Percentiles rank a stretch among this genome's conserved stretches.
Evolutionary conservation across 1,140 invertebrate species (phyloP).

Genomic region (Pogonognathellus flavescens): DNA sequence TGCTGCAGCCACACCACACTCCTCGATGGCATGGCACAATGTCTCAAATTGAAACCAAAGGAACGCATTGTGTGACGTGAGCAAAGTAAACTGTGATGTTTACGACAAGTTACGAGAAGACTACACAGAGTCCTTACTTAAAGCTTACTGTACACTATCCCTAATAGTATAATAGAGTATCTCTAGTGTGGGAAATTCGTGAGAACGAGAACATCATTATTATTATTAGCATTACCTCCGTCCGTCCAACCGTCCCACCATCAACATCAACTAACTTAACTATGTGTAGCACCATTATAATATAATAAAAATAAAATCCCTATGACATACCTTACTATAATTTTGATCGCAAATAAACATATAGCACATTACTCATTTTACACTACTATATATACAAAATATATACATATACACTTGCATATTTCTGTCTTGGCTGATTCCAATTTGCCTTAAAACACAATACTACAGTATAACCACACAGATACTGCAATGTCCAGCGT

Average conservation of each 20-base stretch:
- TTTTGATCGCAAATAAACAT: neutral
- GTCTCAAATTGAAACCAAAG: neutral
- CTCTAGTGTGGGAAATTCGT: conserved; percentile 42
- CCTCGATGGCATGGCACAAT: neutral
- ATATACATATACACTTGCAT: too few species aligned
- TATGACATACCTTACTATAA: neutral
- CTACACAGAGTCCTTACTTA: neutral
- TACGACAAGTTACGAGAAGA: neutral
- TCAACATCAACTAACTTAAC: conserved; percentile 19
- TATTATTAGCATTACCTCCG: conserved; percentile 48
- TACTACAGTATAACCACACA: neutral
- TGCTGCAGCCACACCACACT: neutral
- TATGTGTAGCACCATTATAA: neutral
- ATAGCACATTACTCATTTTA: neutral
- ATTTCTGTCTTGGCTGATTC: too few species aligned
- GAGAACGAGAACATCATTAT: conserved; percentile 50
- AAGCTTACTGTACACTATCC: conserved; percentile 26
- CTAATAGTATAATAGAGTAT: conserved; percentile 21
- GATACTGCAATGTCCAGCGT: neutral
- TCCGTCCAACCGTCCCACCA: conserved; percentile 41
- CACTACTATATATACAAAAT: neutral
- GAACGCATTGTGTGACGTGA: conserved; percentile 29
- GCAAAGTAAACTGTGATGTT: conserved; percentile 43
- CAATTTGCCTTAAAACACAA: neutral
- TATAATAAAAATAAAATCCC: conserved; percentile 15